Percentiles rank a stretch among this genome's conserved stretches.
Conservation (phyloP, 2,113 vertebrate genomes). For the Brachypodius melanocephalos region DNA sequence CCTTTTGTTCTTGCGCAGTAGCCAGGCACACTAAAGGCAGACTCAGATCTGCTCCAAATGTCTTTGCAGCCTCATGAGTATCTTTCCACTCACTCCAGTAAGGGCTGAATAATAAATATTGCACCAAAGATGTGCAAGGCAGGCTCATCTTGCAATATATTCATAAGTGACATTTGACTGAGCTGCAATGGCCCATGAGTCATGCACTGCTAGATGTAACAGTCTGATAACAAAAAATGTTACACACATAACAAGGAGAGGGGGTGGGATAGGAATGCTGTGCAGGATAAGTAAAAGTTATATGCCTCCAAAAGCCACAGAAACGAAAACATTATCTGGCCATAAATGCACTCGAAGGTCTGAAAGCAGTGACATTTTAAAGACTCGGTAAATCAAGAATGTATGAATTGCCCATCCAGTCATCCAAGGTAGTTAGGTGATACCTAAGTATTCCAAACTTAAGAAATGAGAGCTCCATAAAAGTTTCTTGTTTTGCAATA, state of each 20-base stretch:
- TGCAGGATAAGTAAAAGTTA: not conserved
- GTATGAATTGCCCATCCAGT: not conserved
- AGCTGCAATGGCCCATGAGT: not conserved
- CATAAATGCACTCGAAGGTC: not conserved
- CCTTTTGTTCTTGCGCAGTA: not conserved
- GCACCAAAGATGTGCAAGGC: not conserved
- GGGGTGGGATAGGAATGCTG: not conserved
- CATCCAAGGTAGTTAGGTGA: not conserved
- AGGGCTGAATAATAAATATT: not conserved
- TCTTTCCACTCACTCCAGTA: not conserved
- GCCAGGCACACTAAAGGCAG: not conserved
- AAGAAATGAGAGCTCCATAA: not conserved
- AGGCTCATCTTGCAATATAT: not conserved
- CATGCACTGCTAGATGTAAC: not conserved
- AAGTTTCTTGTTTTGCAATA: not conserved
- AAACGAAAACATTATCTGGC: not conserved
- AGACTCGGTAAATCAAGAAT: not conserved
- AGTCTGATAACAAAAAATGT: not conserved
- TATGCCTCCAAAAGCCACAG: not conserved
- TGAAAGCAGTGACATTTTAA: not conserved
- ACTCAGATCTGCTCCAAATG: not conserved
- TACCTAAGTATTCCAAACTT: not conserved
- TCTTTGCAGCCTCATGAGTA: not conserved
- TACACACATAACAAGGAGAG: not conserved
- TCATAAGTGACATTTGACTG: conserved; percentile 16